A percentile compares a stretch with the other conserved stretches of the same genome.
Conservation (phyloP, 2,888 invertebrate species). For the Scaptodrosophila latifasciaeformis region DNA sequence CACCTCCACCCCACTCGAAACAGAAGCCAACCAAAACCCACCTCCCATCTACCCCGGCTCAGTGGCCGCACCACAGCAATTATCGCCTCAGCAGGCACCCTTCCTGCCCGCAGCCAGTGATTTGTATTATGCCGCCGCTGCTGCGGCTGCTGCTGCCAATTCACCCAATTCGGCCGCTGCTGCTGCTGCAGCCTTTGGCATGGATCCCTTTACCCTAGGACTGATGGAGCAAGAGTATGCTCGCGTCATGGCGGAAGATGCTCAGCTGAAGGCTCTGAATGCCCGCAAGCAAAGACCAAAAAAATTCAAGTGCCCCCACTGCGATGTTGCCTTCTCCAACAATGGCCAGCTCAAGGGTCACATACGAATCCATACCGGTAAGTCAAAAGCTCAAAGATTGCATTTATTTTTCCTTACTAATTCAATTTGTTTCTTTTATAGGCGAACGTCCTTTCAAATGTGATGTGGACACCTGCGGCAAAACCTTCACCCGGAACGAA, state of each 20-base stretch:
- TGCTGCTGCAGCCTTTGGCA: conserved; percentile 54
- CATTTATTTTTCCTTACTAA: not conserved
- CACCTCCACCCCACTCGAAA: conserved; percentile 44
- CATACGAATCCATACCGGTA: conserved; percentile 91
- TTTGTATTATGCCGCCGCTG: conserved; percentile 51
- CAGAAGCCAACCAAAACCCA: conserved; percentile 40
- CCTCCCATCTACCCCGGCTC: conserved; percentile 15
- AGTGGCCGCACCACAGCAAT: conserved; percentile 26
- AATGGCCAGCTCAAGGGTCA: conserved; percentile 94
- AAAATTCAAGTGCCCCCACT: conserved; percentile 93
- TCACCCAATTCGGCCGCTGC: conserved; percentile 19
- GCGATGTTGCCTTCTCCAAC: conserved; percentile 93
- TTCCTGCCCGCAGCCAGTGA: conserved; percentile 41
- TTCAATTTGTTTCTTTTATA: conserved; percentile 67
- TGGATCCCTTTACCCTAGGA: conserved; percentile 73
- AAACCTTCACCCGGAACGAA: conserved; percentile 93
- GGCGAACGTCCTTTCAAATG: conserved; percentile 92
- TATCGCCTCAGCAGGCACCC: conserved; percentile 33
- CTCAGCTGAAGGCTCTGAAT: conserved; percentile 81
- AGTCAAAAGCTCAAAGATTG: conserved; percentile 43
- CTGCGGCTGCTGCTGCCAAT: conserved; percentile 46
- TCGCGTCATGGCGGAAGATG: conserved; percentile 82
- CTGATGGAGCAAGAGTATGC: conserved; percentile 83
- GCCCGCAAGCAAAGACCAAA: conserved; percentile 88
- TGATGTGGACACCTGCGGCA: conserved; percentile 88